phyloP scores from a whole-genome alignment of 2,797 vertebrate genomes.

The Emydoidea blandingii region DNA sequence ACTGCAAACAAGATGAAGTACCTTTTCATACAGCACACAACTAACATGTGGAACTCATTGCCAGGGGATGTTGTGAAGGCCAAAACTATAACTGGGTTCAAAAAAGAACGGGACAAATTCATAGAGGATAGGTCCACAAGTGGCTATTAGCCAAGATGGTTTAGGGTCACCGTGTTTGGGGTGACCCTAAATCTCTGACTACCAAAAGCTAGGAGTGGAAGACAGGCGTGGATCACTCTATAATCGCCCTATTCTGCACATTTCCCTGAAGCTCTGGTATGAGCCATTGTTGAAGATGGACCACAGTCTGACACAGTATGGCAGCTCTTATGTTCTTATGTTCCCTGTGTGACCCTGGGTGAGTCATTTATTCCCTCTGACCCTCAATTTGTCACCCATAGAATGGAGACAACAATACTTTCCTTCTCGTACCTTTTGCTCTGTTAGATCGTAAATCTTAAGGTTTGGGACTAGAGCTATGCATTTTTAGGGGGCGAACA shows the following conservation, averaged over 20 bases:
- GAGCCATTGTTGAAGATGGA: too few species aligned
- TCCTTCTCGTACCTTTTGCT: background rate
- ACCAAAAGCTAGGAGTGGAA: background rate
- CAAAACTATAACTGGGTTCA: background rate
- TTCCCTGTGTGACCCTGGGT: background rate
- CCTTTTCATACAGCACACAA: background rate
- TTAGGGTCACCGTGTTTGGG: background rate
- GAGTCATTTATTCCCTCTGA: background rate
- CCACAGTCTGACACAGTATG: background rate
- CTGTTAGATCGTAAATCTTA: background rate
- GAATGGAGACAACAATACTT: background rate
- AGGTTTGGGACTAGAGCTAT: background rate
- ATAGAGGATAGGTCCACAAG: background rate
- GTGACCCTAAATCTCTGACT: background rate
- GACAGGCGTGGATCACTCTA: background rate
- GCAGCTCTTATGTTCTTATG: background rate
- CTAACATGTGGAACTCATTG: background rate
- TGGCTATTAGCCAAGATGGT: background rate
- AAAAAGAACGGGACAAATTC: background rate
- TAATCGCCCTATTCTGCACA: background rate
- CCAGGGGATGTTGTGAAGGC: background rate
- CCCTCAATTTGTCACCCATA: background rate
- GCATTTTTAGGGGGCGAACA: too few species aligned
- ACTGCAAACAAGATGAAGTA: background rate
- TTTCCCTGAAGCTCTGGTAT: background rate